Evolutionary conservation across 2,888 invertebrate species (phyloP).

Genomic region (Scelioninae gen. 2): DNA sequence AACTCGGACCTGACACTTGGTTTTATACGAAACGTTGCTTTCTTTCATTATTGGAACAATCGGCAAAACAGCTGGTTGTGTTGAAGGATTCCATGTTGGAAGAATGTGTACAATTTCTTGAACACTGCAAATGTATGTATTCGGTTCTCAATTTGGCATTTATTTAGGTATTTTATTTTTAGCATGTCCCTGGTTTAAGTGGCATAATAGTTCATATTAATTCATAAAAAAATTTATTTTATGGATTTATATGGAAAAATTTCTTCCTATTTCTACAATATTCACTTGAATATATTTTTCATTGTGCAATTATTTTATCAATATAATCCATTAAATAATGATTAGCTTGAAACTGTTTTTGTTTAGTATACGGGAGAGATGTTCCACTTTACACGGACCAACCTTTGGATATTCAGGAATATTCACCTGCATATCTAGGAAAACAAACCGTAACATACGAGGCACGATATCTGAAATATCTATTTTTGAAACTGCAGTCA

Average conservation of each 20-base stretch:
- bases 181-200: too few relatives aligned
- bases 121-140: conserved; percentile 89
- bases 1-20: conserved; percentile 99
- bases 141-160: too few relatives aligned
- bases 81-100: conserved; percentile 90
- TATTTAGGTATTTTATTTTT: too few relatives aligned
- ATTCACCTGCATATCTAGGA: conserved; percentile 81
- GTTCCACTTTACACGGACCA: conserved; percentile 90
- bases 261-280: too few relatives aligned
- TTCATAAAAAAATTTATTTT: background rate
- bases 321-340: too few relatives aligned
- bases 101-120: conserved; percentile 92
- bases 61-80: conserved; percentile 92
- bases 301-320: too few relatives aligned
- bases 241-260: too few relatives aligned
- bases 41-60: conserved; percentile 92
- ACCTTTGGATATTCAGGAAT: conserved; percentile 84
- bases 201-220: too few relatives aligned
- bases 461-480: conserved; percentile 87
- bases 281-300: too few relatives aligned
- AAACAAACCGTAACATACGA: conserved; percentile 95
- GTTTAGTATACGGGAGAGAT: conserved; percentile 87
- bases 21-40: conserved; percentile 97
- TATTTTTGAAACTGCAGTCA: conserved; percentile 83
- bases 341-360: too few relatives aligned